Conservation (phyloP, 2,113 vertebrate species). For the Talpa occidentalis region DNA sequence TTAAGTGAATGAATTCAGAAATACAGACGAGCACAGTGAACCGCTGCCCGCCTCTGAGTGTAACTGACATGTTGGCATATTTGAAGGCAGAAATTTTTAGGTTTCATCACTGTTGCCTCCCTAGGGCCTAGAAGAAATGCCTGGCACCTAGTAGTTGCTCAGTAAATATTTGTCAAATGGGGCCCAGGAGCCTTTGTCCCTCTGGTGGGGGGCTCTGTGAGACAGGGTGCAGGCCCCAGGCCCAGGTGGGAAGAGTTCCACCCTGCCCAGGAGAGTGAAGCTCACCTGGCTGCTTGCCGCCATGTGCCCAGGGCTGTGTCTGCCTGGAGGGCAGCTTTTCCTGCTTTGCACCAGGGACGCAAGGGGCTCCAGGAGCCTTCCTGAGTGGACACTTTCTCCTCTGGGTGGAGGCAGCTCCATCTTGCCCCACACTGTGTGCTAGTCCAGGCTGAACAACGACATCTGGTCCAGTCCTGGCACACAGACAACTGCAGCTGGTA, state of each 20-base stretch:
- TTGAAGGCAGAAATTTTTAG: neutral
- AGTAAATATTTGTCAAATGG: no score
- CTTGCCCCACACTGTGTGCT: neutral
- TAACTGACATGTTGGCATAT: neutral
- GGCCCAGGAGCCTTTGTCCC: no score
- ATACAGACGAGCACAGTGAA: neutral
- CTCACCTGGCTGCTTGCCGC: neutral
- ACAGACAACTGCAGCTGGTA: no score
- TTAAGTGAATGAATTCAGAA: neutral
- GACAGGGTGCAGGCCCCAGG: neutral
- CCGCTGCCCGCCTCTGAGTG: neutral
- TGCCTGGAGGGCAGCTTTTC: neutral
- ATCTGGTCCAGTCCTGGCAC: neutral
- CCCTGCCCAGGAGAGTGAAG: neutral
- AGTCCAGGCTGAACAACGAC: neutral
- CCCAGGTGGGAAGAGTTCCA: neutral
- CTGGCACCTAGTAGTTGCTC: neutral
- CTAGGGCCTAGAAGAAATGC: neutral
- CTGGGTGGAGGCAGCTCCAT: neutral
- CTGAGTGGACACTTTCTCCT: no score
- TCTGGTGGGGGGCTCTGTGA: neutral
- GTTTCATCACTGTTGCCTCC: neutral
- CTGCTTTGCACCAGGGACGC: neutral
- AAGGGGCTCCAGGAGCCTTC: neutral
- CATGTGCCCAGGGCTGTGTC: no score